These are phyloP conservation scores for Lacanobia wlatinum DNA, from an alignment of 2,888 invertebrate species.

Conservation along the genomic window DNA sequence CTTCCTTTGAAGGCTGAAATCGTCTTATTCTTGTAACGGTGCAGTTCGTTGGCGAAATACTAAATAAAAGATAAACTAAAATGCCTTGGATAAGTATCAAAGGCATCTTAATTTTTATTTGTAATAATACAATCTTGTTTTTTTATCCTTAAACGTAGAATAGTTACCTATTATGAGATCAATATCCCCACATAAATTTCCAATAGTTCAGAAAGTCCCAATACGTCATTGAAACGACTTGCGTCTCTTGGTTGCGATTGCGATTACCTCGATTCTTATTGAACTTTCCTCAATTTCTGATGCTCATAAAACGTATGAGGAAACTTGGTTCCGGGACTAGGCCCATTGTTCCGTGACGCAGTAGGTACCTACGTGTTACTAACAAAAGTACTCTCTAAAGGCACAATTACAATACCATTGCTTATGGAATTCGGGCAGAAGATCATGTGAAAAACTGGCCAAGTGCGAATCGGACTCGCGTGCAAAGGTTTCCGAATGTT, in stretches of 20 bases:
- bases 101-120: no score
- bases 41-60: no score
- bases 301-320: slow-evolving; percentile 5
- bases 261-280: slow-evolving; percentile 3
- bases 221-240: neutral
- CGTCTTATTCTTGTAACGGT: no score
- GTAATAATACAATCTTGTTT: no score
- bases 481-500: no score
- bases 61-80: no score
- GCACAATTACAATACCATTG: neutral
- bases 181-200: neutral
- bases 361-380: neutral
- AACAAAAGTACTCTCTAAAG: neutral
- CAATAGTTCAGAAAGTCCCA: neutral
- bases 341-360: slow-evolving; percentile 9
- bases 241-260: neutral
- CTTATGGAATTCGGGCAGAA: no score
- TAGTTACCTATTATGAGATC: neutral
- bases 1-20: no score
- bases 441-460: no score
- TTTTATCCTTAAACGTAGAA: no score
- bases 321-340: slow-evolving; percentile 13
- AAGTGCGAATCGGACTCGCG: no score
- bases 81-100: no score
- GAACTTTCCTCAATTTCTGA: slow-evolving; percentile 26